These are phyloP conservation scores for Megaustenia siamemsis DNA, from an alignment of 2,888 invertebrate species.

Conservation along the genomic window DNA sequence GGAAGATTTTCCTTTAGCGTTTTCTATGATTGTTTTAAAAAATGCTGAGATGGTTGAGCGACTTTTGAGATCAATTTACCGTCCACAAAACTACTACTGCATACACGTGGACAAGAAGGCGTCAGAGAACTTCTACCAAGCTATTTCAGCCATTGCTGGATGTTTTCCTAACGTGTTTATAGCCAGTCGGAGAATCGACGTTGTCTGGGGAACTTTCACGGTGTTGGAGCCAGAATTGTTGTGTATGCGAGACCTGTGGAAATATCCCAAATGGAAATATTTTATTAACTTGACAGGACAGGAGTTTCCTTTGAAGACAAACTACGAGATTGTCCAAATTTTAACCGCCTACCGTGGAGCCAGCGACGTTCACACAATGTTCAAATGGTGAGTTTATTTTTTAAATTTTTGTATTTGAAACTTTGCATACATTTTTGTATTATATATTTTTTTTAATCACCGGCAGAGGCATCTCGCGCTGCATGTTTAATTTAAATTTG, in stretches of 20 bases:
- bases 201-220: conserved; percentile 68
- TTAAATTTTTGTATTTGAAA: no score
- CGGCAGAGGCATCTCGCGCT: no score
- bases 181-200: conserved; percentile 60
- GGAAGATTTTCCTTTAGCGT: conserved; percentile 68
- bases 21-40: conserved; percentile 67
- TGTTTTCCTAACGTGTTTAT: conserved; percentile 75
- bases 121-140: conserved; percentile 55
- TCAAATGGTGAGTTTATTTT: conserved; percentile 51
- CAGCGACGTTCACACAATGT: conserved; percentile 45
- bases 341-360: conserved; percentile 48
- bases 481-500: no score
- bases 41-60: conserved; percentile 64
- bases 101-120: conserved; percentile 75
- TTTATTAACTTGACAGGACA: conserved; percentile 57
- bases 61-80: conserved; percentile 72
- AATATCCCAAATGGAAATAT: conserved; percentile 54
- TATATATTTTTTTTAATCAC: no score
- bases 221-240: conserved; percentile 72
- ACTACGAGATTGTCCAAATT: conserved; percentile 51
- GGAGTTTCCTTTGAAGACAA: conserved; percentile 57
- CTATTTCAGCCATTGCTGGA: conserved; percentile 61
- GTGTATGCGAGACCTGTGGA: conserved; percentile 73
- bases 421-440: no score
- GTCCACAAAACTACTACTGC: conserved; percentile 77